These are phyloP conservation scores for Acromyrmex heyeri DNA, from an alignment of 1,140 invertebrate species.

Conservation along the genomic window DNA sequence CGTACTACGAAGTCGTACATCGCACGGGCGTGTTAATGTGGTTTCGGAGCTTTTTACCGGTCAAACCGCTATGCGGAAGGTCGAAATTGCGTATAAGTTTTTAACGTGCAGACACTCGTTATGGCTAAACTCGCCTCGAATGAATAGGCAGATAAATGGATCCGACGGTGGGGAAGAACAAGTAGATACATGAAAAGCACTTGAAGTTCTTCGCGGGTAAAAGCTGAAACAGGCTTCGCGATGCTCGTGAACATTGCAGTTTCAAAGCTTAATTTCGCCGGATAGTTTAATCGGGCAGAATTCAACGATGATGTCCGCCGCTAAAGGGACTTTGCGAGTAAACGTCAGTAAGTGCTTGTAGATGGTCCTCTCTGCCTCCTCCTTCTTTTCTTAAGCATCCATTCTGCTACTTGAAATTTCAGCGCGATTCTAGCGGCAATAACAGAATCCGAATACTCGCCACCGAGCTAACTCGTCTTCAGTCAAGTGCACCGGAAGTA, in stretches of 20 bases:
- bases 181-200: conserved; percentile 42
- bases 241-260: conserved; percentile 44
- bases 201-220: conserved; percentile 40
- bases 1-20: conserved; percentile 29
- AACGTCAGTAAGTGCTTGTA: conserved; percentile 49
- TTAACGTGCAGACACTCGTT: conserved; percentile 54
- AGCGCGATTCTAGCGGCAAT: conserved; percentile 34
- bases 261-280: conserved; percentile 58
- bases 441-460: conserved; percentile 42
- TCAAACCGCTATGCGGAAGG: conserved; percentile 28
- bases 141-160: conserved; percentile 51
- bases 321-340: conserved; percentile 48
- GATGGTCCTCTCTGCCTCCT: not conserved
- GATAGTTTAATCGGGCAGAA: conserved; percentile 44
- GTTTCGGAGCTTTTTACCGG: conserved; percentile 45
- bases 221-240: conserved; percentile 35
- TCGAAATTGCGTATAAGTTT: conserved; percentile 40
- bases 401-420: conserved; percentile 40
- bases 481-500: conserved; percentile 64
- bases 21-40: conserved; percentile 41
- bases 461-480: conserved; percentile 48
- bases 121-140: not conserved
- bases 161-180: conserved; percentile 15
- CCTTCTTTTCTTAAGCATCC: not conserved
- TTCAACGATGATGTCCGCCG: conserved; percentile 43